Evolutionary conservation across 2,797 vertebrate genomes (phyloP).

Genomic region (Borostomias antarcticus): DNA sequence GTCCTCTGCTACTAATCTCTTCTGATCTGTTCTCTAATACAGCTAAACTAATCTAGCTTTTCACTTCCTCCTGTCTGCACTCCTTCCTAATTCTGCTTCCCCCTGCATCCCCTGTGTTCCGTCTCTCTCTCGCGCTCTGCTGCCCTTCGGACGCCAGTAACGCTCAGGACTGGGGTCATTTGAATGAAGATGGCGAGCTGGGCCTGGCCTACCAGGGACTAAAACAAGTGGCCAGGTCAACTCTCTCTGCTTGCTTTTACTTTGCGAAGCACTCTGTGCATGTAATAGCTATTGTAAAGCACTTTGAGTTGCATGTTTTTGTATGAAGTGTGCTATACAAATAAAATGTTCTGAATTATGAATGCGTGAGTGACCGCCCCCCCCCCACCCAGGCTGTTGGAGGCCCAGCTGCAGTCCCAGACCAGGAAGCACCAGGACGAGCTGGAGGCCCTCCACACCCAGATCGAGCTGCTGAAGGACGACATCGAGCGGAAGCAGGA

Average conservation of each 20-base stretch:
- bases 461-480: slow-evolving; percentile 80
- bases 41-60: slow-evolving; percentile 11
- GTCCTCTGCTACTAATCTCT: not conserved
- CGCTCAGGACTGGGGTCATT: slow-evolving; percentile 87
- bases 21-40: slow-evolving; percentile 16
- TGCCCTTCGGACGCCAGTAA: slow-evolving; percentile 80
- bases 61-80: slow-evolving; percentile 10
- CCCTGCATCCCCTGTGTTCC: not conserved
- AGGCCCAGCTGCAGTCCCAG: slow-evolving; percentile 90
- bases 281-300: too few relatives aligned
- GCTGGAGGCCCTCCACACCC: slow-evolving; percentile 77
- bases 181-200: slow-evolving; percentile 95
- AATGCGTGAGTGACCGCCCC: not conserved
- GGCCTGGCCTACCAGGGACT: slow-evolving; percentile 92
- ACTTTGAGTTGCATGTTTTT: too few relatives aligned
- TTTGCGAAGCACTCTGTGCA: too few relatives aligned
- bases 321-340: too few relatives aligned
- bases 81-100: not conserved
- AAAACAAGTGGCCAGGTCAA: slow-evolving; percentile 95
- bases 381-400: slow-evolving; percentile 79
- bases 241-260: slow-evolving; percentile 38
- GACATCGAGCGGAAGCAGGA: slow-evolving; percentile 91
- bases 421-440: slow-evolving; percentile 80
- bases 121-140: slow-evolving; percentile 26
- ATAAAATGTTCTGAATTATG: too few relatives aligned